phyloP scores from a whole-genome alignment of 2,797 vertebrate species.

The Centropyge bicolor region DNA sequence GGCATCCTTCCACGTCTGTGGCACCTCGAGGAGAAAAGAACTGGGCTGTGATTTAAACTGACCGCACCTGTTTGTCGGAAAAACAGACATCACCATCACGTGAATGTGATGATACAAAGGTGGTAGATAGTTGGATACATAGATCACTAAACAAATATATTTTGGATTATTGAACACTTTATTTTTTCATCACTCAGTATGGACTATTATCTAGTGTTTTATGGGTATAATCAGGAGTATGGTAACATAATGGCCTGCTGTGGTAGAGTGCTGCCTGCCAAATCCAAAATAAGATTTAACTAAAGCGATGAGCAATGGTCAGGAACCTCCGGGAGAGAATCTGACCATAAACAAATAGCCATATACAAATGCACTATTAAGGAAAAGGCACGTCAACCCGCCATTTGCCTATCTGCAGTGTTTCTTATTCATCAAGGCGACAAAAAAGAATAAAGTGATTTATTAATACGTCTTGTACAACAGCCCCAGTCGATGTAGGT shows the following conservation, averaged over 20 bases:
- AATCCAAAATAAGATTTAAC: constrained; percentile 40
- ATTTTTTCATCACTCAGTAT: background rate
- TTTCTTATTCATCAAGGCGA: constrained; percentile 30
- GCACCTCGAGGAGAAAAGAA: constrained; percentile 45
- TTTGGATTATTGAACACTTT: background rate
- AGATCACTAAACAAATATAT: background rate
- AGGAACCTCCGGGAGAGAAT: constrained; percentile 63
- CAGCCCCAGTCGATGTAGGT: constrained; percentile 1
- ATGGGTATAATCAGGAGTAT: background rate
- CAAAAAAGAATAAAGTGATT: constrained; percentile 49
- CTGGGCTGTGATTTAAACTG: constrained; percentile 59
- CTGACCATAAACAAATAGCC: constrained; percentile 77
- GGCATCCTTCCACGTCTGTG: constrained; percentile 66
- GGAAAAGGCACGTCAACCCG: constrained; percentile 46
- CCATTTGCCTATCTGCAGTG: constrained; percentile 71
- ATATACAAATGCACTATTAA: constrained; percentile 76
- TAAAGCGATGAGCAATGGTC: constrained; percentile 40
- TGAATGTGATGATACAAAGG: background rate
- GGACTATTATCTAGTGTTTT: background rate
- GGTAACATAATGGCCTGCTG: background rate
- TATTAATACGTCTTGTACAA: constrained; percentile 11
- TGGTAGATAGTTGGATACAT: background rate
- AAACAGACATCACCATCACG: background rate
- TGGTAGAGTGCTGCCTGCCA: constrained; percentile 5
- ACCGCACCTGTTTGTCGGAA: constrained; percentile 35